A percentile compares a stretch with the other conserved stretches of the same genome.
Conservation (phyloP, 2,888 invertebrate species). For the Exephanes ischioxanthus region DNA sequence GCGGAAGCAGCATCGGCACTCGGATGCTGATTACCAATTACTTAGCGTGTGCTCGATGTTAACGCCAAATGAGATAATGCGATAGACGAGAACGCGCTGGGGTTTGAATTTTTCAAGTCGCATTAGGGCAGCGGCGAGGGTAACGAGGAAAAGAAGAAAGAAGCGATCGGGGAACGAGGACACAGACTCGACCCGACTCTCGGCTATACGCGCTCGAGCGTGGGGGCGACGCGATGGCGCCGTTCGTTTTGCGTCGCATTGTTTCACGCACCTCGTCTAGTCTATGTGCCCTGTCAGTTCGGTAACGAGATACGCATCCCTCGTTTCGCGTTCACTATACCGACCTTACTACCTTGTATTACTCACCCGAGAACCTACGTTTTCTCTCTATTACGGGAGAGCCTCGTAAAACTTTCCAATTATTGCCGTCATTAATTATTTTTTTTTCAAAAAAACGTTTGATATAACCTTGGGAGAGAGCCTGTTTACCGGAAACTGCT, state of each 20-base stretch:
- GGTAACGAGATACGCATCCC: conserved; percentile 54
- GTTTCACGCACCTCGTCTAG: conserved; percentile 76
- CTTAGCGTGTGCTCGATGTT: conserved; percentile 50
- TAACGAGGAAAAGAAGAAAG: conserved; percentile 32
- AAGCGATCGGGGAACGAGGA: conserved; percentile 40
- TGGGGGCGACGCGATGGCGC: conserved; percentile 74
- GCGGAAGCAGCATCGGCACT: conserved; percentile 17
- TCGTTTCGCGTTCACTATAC: conserved; percentile 35
- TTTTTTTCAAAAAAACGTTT: not conserved
- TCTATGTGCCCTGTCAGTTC: conserved; percentile 61
- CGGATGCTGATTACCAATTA: conserved; percentile 64
- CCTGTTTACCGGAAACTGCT: conserved; percentile 15
- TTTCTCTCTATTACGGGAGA: conserved; percentile 18
- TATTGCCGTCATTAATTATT: not conserved
- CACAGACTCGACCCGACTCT: conserved; percentile 23
- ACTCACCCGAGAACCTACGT: conserved; percentile 12
- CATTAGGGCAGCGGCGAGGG: conserved; percentile 29
- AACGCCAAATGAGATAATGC: conserved; percentile 35
- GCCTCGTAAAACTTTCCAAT: conserved; percentile 9
- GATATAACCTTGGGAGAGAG: not conserved
- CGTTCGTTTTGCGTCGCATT: conserved; percentile 78
- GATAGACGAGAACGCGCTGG: conserved; percentile 20
- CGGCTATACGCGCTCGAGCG: conserved; percentile 17
- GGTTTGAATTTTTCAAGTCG: conserved; percentile 59
- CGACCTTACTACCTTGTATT: conserved; percentile 14